These are phyloP conservation scores for Eulacestoma nigropectus DNA, from an alignment of 2,113 vertebrate species.

Conservation along the genomic window DNA sequence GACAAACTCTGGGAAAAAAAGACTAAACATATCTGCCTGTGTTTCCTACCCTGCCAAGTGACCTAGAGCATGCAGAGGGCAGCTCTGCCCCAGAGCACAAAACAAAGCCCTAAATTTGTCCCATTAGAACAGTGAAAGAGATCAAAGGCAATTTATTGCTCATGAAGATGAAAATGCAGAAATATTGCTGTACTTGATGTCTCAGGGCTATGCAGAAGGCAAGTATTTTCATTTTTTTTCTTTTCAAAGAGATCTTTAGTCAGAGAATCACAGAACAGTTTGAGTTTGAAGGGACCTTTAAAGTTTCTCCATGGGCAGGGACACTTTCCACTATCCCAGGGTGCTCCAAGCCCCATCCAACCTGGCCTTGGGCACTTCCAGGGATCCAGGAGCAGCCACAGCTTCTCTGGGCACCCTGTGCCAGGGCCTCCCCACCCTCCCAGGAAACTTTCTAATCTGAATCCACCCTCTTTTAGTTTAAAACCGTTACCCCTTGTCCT, in stretches of 20 bases:
- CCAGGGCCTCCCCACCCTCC: neutral
- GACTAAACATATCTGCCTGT: neutral
- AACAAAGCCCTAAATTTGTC: neutral
- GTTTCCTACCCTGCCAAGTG: neutral
- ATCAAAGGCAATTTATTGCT: neutral
- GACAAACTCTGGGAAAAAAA: neutral
- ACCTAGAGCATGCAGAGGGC: neutral
- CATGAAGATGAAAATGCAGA: neutral
- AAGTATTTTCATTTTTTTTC: accelerated
- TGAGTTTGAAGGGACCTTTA: neutral
- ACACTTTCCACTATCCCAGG: neutral
- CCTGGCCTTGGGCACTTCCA: neutral
- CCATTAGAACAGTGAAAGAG: neutral
- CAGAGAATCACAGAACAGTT: neutral
- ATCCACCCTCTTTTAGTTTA: neutral
- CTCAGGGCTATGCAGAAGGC: neutral
- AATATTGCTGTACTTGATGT: neutral
- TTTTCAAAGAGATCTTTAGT: neutral
- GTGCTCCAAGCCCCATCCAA: accelerated
- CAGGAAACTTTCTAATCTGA: neutral
- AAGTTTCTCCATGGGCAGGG: neutral
- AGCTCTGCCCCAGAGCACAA: neutral
- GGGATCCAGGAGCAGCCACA: neutral
- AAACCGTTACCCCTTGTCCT: neutral
- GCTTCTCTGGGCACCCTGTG: neutral